These are phyloP conservation scores for Margarornis squamiger DNA, from an alignment of 2,797 vertebrate species.

Conservation along the genomic window DNA sequence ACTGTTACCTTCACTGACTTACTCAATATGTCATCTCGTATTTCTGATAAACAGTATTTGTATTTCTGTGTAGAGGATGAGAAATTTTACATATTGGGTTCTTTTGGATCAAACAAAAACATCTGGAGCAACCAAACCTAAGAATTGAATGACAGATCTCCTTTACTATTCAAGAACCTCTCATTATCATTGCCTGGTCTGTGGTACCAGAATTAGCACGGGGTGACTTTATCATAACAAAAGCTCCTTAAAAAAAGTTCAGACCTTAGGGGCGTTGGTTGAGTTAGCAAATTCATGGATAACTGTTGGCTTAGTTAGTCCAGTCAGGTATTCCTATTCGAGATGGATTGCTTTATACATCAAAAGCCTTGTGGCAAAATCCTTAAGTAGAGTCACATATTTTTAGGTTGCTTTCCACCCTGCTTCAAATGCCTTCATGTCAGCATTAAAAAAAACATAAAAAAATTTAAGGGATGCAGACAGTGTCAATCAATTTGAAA, in stretches of 20 bases:
- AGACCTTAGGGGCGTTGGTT: background rate
- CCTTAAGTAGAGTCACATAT: background rate
- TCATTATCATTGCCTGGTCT: background rate
- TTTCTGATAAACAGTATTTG: background rate
- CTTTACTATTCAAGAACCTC: background rate
- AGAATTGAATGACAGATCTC: background rate
- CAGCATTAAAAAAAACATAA: background rate
- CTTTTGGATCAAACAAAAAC: background rate
- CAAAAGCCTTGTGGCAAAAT: background rate
- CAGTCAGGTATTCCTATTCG: background rate
- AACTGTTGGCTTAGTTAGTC: background rate
- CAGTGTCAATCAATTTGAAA: background rate
- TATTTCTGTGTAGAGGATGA: background rate
- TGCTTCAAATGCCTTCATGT: background rate
- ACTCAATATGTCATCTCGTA: background rate
- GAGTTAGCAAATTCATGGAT: background rate
- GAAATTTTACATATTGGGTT: background rate
- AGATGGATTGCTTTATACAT: background rate
- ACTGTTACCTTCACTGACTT: background rate
- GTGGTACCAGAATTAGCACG: background rate
- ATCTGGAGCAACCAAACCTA: background rate
- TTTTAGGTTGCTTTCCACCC: background rate
- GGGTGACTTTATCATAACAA: background rate
- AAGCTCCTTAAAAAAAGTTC: background rate
- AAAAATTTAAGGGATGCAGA: background rate